Base-by-base conservation (phyloP, 2,113 vertebrate species). In the Eleginops maclovinus region DNA sequence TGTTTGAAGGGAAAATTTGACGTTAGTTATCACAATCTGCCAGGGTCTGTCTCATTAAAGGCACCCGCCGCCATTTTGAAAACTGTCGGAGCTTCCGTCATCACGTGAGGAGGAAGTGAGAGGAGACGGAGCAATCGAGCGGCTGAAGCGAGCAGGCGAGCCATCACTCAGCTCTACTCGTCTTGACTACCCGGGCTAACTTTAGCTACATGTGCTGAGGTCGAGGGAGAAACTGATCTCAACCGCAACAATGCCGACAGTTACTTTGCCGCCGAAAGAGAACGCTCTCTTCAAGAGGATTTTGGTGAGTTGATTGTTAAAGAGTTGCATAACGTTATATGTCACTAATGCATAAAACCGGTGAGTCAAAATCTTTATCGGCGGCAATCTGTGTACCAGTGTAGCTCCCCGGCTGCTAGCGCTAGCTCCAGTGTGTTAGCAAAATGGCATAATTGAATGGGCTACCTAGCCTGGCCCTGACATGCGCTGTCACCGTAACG, bases 221-320 rank as follows among this genome's bases (percentile, higher is more conserved):
- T 92, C 90, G 85, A 87, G 83, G 72, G 71, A 71, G 83, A 87
- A 86, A 64, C 73, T 60, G 75, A 88, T 81, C 86, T 77, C 84
- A 77, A 77, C 79, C 88, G 92, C 93, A 92, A 95, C 93, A 82
- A 98, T 99, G 97, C 97, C 97, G 94, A 96, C 97, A 82, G 94
- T 97, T 79, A 97, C 95, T 92, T 92, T 98, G 87, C 97, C 97
- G 92, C 97, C 97, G 87, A 98, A 99, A 91, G 97, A 99, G 93
- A 98, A 98, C 83, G 97, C 97, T 84, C 96, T 98, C 82, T 99
- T 98, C 91, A 98, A 99, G 94, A 95, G 96, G 91, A 98, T 99
- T 88, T 78, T 99, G 96, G 97, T 99, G 87, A 97, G 97, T 94
- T 67, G 1, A 3, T 16, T 8, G 26, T 36, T 53, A 12, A 16